Percentiles rank a stretch among this genome's conserved stretches.
Conservation (phyloP, 1,140 invertebrate species). For the Prorops nasuta region DNA sequence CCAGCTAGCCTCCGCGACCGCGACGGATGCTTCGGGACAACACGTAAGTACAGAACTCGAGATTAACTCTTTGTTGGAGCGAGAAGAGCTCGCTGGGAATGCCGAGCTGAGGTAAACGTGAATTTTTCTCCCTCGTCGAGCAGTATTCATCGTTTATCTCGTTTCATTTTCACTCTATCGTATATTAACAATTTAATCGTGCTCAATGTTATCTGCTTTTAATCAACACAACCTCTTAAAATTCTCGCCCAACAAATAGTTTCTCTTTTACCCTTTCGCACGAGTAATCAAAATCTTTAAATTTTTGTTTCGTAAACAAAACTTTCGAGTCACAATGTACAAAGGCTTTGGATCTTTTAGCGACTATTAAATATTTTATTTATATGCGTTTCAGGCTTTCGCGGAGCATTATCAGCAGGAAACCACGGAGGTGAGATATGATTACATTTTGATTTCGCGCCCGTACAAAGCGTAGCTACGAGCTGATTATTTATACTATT, state of each 20-base stretch:
- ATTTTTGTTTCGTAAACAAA: too few relatives aligned
- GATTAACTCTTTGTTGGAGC: not conserved
- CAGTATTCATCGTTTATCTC: conserved; percentile 1
- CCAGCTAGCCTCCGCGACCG: conserved; percentile 39
- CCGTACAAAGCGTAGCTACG: too few relatives aligned
- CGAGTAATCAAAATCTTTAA: too few relatives aligned
- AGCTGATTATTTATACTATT: conserved; percentile 14
- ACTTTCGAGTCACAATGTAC: too few relatives aligned
- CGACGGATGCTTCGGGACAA: conserved; percentile 33
- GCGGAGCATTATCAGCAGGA: conserved; percentile 45
- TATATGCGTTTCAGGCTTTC: conserved; percentile 33
- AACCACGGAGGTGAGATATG: conserved; percentile 48
- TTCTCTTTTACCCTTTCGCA: too few relatives aligned
- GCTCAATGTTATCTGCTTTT: too few relatives aligned
- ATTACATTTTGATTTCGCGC: too few relatives aligned
- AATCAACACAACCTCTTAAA: too few relatives aligned
- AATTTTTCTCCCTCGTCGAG: conserved; percentile 12
- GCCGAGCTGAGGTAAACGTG: not conserved
- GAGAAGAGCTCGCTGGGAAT: not conserved
- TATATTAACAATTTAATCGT: not conserved
- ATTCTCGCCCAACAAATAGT: too few relatives aligned
- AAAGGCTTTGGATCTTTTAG: too few relatives aligned
- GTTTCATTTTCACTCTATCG: conserved; percentile 8
- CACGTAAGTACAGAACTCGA: not conserved
- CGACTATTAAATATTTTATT: too few relatives aligned